These are phyloP conservation scores for Ochropacha duplaris DNA, from an alignment of 2,888 invertebrate species.

Conservation along the genomic window DNA sequence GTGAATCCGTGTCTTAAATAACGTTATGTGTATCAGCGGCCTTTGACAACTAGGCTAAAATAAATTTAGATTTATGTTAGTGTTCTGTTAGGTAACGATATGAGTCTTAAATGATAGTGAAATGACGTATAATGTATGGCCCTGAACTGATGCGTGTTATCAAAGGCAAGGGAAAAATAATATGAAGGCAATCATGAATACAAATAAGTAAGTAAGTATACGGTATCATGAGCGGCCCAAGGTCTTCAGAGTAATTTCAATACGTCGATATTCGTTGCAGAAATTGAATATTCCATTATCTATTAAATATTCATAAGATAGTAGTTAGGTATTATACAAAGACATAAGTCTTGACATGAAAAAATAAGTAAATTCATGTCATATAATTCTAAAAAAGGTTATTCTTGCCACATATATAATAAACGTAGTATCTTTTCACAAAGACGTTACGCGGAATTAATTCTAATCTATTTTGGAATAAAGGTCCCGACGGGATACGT, in stretches of 20 bases:
- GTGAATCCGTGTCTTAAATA: not conserved
- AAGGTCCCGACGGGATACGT: no score
- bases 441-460: no score
- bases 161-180: constrained; percentile 36
- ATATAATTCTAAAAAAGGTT: no score
- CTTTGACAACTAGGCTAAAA: not conserved
- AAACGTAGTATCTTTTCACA: no score
- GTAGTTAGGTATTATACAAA: not conserved
- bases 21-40: not conserved
- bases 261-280: not conserved
- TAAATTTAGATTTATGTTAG: not conserved
- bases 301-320: not conserved
- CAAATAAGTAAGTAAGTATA: constrained; percentile 18
- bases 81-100: not conserved
- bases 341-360: no score
- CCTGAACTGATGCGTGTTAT: constrained; percentile 49
- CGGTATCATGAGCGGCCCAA: constrained; percentile 26
- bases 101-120: constrained; percentile 6
- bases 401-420: no score
- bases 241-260: constrained; percentile 19
- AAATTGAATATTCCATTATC: not conserved
- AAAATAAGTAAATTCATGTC: no score
- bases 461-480: no score
- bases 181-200: constrained; percentile 23
- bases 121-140: constrained; percentile 27